Base-by-base conservation (phyloP, 1,140 invertebrate species). In the Plodia interpunctella region DNA sequence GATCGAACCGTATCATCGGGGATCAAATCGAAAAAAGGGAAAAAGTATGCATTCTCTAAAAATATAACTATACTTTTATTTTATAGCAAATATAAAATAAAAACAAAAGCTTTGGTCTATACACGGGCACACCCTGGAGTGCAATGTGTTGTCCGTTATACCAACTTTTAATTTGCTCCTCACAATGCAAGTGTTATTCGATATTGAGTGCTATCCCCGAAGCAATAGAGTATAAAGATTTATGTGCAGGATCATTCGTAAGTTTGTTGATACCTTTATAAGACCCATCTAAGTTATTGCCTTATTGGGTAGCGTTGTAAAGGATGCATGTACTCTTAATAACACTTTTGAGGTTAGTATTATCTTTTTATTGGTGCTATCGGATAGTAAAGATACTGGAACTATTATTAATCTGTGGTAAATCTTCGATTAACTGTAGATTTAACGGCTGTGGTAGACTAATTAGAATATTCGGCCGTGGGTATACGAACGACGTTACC, bases 61-160 rank as follows among this genome's bases (percentile, higher is more conserved):
- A 44, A 44, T 38, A 32, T 44, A 35, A n/a, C n/a, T 10, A 17
- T 44, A 10, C 38, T 5, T n/a, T 15, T 44, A 13, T 44, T 44
- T 44, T 44, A 44, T 44, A 6, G n/a, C 8, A n/a, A 44, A 44
- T 44, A 44, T 44, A 44, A 44, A 44, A 44, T 44, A 64, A 53
- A 53, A 53, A 53, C 51, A 53, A 53, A 10, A 53, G 21, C 51
- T 25, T n/a, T 25, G 51, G 51, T 53, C 51, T 53, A 53, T 53
- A 53, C 21, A n/a, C 5, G 25, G 51, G 19, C 21, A 25, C 20
- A 11, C 51, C 51, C 51, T 21, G n/a, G 51, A 53, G 51, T 15
- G 19, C 13, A 53, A 53, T 53, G 21, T 21, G 51, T 53, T 53
- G 51, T 53, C 51, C 21, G 21, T n/a, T 44, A 1, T 15, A 44